A percentile compares a stretch with the other conserved stretches of the same genome.
phyloP scores from a whole-genome alignment of 2,797 vertebrate genomes.

The Gastrophryne carolinensis region DNA sequence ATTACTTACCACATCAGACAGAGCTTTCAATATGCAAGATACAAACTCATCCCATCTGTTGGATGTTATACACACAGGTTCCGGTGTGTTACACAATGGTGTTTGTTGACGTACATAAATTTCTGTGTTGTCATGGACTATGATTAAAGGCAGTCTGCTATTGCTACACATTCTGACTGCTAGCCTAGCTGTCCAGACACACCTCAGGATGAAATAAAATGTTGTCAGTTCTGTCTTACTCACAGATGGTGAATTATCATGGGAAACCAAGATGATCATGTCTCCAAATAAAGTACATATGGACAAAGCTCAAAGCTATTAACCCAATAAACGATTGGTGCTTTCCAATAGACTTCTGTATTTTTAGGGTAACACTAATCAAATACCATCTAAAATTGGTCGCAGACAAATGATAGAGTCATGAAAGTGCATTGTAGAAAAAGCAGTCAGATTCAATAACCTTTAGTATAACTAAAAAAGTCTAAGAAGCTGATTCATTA shows the following conservation, averaged over 20 bases:
- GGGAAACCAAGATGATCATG: not conserved
- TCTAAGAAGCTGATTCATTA: no score
- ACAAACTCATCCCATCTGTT: constrained; percentile 58
- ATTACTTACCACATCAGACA: constrained; percentile 58
- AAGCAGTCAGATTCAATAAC: no score
- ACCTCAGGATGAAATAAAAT: not conserved
- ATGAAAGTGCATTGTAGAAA: no score
- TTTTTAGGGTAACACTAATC: not conserved
- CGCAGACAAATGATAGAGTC: no score
- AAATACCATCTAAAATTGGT: no score
- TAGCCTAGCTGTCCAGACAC: not conserved
- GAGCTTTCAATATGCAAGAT: constrained; percentile 43
- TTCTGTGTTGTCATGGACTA: constrained; percentile 47
- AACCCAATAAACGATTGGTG: not conserved
- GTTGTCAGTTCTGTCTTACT: not conserved
- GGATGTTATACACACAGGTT: constrained; percentile 60
- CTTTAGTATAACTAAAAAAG: no score
- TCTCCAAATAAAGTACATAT: not conserved
- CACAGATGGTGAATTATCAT: not conserved
- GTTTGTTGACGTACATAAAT: constrained; percentile 56
- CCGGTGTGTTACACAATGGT: constrained; percentile 60
- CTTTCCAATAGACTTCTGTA: not conserved
- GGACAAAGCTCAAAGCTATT: not conserved
- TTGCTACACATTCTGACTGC: constrained; percentile 10
- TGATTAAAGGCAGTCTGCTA: constrained; percentile 2